These are phyloP conservation scores for Peromyscus maniculatus DNA, from an alignment of 2,113 vertebrate species.

Conservation along the genomic window DNA sequence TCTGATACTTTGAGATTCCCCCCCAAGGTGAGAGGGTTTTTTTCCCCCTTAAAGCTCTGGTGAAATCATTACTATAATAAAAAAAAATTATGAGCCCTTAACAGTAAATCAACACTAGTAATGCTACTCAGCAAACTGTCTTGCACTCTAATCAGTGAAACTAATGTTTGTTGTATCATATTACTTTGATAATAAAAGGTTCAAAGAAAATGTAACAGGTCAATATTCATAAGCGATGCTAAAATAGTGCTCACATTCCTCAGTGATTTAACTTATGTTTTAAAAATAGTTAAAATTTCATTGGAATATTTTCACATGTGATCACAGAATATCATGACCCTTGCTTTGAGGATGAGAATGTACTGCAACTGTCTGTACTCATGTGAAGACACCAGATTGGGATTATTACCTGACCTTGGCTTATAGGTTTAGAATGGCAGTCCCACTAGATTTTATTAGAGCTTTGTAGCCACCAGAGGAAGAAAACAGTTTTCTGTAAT, in stretches of 20 bases:
- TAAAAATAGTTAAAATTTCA: neutral
- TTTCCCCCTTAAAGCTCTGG: neutral
- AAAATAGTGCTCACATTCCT: neutral
- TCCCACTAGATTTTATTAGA: neutral
- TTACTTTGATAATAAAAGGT: conserved; percentile 31
- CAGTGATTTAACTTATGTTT: neutral
- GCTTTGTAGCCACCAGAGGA: neutral
- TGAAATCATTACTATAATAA: neutral
- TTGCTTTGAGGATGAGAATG: neutral
- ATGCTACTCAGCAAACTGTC: neutral
- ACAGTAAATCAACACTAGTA: neutral
- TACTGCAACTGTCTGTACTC: neutral
- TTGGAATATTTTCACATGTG: neutral
- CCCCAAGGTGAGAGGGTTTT: neutral
- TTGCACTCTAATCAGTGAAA: neutral
- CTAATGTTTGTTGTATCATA: neutral
- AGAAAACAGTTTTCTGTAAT: conserved; percentile 5
- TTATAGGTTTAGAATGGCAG: neutral
- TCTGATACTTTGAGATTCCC: neutral
- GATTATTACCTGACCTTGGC: neutral
- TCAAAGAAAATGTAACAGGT: neutral
- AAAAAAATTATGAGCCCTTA: neutral
- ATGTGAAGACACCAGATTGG: neutral
- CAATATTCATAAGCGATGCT: neutral
- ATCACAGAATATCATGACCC: neutral